phyloP scores from a whole-genome alignment of 2,113 vertebrate genomes.

The Grammomys dolichurus region DNA sequence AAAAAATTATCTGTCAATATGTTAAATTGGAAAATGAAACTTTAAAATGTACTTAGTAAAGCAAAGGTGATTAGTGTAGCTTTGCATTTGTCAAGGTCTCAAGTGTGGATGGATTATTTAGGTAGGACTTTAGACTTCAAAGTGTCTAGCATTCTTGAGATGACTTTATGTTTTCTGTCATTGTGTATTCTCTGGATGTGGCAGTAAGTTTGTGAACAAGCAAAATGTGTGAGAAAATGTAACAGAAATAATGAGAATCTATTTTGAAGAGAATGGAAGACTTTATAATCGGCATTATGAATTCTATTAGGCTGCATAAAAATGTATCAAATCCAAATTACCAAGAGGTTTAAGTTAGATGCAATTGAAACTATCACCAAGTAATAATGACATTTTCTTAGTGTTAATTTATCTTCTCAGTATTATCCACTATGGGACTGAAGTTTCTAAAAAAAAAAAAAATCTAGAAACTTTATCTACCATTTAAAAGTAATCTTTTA shows the following conservation, averaged over 20 bases:
- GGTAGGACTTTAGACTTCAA: neutral
- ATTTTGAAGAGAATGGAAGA: constrained; percentile 47
- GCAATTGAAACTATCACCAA: constrained; percentile 68
- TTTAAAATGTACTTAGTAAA: constrained; percentile 1
- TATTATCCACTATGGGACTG: constrained; percentile 64
- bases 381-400: constrained; percentile 77
- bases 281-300: constrained; percentile 65
- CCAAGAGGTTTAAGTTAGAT: constrained; percentile 68
- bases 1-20: neutral
- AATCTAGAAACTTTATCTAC: constrained; percentile 76
- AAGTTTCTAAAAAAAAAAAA: constrained; percentile 72
- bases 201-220: constrained; percentile 57
- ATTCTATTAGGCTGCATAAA: constrained; percentile 73
- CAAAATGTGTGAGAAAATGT: constrained; percentile 15
- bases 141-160: neutral
- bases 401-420: constrained; percentile 74
- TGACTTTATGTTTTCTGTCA: neutral
- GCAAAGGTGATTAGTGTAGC: neutral
- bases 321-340: constrained; percentile 70
- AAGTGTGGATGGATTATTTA: neutral
- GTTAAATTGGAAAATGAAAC: constrained; percentile 34
- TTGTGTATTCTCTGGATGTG: neutral
- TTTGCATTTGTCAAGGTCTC: constrained; percentile 9
- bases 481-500: constrained; percentile 81
- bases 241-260: constrained; percentile 35